A percentile compares a stretch with the other conserved stretches of the same genome.
These are phyloP conservation scores for Procavia capensis DNA, from an alignment of 2,113 vertebrate genomes.

Conservation along the genomic window DNA sequence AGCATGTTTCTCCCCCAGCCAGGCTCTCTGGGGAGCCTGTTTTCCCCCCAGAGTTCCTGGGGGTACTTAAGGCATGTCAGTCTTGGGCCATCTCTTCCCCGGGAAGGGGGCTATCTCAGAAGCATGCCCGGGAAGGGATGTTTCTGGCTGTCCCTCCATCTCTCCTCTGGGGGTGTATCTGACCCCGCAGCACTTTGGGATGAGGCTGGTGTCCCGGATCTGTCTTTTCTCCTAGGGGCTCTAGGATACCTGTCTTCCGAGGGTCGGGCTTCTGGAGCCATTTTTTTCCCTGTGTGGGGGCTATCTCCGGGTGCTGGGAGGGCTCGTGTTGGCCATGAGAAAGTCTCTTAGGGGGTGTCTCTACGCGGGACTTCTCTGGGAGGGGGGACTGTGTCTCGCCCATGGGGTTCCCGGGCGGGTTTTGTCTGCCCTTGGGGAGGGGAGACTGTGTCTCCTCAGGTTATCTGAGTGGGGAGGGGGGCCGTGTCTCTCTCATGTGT, in stretches of 20 bases:
- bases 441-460: slow-evolving; percentile 87
- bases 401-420: neutral
- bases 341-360: slow-evolving; percentile 76
- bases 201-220: slow-evolving; percentile 62
- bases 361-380: slow-evolving; percentile 76
- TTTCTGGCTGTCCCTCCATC: slow-evolving; percentile 35
- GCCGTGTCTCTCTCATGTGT: slow-evolving; percentile 81
- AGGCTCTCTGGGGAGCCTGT: slow-evolving; percentile 76
- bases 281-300: slow-evolving; percentile 62
- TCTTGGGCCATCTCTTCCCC: slow-evolving; percentile 70
- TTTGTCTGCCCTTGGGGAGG: slow-evolving; percentile 66
- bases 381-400: slow-evolving; percentile 62
- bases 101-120: slow-evolving; percentile 67
- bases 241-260: slow-evolving; percentile 63
- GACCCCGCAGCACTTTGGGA: slow-evolving; percentile 69
- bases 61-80: slow-evolving; percentile 74
- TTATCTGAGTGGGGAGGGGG: slow-evolving; percentile 78
- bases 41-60: slow-evolving; percentile 73
- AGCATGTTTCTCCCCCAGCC: slow-evolving; percentile 64
- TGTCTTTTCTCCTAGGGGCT: slow-evolving; percentile 62
- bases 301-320: slow-evolving; percentile 61
- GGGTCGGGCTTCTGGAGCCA: slow-evolving; percentile 68
- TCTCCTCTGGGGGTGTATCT: slow-evolving; percentile 53
- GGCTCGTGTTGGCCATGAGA: slow-evolving; percentile 68
- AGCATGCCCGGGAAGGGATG: slow-evolving; percentile 62